phyloP scores from a whole-genome alignment of 1,140 invertebrate species.

The Scaptomyza pallida region DNA sequence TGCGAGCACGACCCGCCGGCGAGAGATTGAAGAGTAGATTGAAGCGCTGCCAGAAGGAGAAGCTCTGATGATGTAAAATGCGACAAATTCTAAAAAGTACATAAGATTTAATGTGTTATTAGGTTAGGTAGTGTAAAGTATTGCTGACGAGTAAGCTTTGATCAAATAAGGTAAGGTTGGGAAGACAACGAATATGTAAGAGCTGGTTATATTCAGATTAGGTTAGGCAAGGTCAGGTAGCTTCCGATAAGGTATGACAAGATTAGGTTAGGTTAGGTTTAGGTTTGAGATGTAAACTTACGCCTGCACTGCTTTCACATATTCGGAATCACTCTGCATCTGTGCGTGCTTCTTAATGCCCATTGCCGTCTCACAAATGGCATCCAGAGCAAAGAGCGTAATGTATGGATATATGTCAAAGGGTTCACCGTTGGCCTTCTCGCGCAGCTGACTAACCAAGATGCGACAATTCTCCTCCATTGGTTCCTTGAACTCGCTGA shows the following conservation, averaged over 20 bases:
- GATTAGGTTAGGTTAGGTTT: too few relatives aligned
- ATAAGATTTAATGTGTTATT: not conserved
- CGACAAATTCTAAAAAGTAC: slow-evolving; percentile 79
- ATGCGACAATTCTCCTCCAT: slow-evolving; percentile 85
- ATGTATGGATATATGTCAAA: slow-evolving; percentile 88
- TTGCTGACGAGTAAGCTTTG: too few relatives aligned
- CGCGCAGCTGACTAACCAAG: slow-evolving; percentile 69
- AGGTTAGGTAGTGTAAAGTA: too few relatives aligned
- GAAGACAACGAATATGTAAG: too few relatives aligned
- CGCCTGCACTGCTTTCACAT: slow-evolving; percentile 86
- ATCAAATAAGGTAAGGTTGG: too few relatives aligned
- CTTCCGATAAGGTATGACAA: too few relatives aligned
- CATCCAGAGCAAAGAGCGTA: slow-evolving; percentile 90
- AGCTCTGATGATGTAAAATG: slow-evolving; percentile 84
- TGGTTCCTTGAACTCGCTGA: slow-evolving; percentile 90
- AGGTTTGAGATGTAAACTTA: slow-evolving; percentile 47
- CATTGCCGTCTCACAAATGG: slow-evolving; percentile 94
- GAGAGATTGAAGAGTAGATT: slow-evolving; percentile 85
- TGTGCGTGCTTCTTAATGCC: slow-evolving; percentile 88
- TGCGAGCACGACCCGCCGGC: slow-evolving; percentile 37
- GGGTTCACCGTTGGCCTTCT: slow-evolving; percentile 67
- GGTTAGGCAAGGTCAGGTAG: too few relatives aligned
- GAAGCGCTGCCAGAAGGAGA: slow-evolving; percentile 86
- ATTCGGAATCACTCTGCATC: slow-evolving; percentile 85
- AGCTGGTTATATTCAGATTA: too few relatives aligned